Evolutionary conservation across 2,113 vertebrate species (phyloP).

Genomic region (Pterocles gutturalis): DNA sequence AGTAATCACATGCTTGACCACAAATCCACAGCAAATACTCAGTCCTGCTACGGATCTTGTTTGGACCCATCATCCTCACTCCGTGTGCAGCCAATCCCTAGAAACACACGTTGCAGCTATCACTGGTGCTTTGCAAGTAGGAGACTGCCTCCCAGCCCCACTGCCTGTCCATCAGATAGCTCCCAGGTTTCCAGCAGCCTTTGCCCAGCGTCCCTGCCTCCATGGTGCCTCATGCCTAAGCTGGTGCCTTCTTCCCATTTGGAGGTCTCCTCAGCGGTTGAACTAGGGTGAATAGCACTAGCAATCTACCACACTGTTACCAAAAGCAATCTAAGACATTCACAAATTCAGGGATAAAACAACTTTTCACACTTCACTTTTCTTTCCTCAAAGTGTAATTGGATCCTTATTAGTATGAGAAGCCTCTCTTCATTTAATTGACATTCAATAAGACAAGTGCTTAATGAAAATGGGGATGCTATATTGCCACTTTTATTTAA

Average conservation of each 20-base stretch:
- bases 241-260: not conserved
- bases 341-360: not conserved
- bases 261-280: not conserved
- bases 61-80: not conserved
- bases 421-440: not conserved
- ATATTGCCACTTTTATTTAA: not conserved
- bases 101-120: too few relatives aligned
- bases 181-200: not conserved
- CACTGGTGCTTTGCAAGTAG: not conserved
- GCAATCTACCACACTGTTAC: not conserved
- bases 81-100: not conserved
- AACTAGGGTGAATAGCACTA: not conserved
- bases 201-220: not conserved
- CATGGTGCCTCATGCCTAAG: not conserved
- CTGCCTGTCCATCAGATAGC: not conserved
- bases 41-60: not conserved
- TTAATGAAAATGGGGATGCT: not conserved
- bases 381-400: not conserved
- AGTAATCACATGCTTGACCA: accelerated
- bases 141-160: not conserved
- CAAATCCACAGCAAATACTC: not conserved
- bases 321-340: not conserved
- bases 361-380: not conserved
- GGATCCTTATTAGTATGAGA: not conserved
- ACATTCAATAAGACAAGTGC: not conserved